phyloP scores from a whole-genome alignment of 2,888 invertebrate genomes.

The Galerucella calmariensis region DNA sequence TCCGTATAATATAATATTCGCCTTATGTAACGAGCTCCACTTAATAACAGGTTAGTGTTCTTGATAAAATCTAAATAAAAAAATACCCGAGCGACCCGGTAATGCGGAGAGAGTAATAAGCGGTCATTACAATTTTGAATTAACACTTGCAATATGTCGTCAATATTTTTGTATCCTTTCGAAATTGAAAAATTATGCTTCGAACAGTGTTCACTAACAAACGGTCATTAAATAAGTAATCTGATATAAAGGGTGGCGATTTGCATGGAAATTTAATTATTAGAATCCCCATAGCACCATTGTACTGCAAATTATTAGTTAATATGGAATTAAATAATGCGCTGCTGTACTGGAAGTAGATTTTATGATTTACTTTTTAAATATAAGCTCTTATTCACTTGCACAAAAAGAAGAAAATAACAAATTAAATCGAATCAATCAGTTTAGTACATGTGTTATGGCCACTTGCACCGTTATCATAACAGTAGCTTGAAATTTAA shows the following conservation, averaged over 20 bases:
- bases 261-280: background rate
- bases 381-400: too few species aligned
- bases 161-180: background rate
- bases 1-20: constrained; percentile 31
- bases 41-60: constrained; percentile 43
- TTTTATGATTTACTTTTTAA: too few species aligned
- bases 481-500: too few species aligned
- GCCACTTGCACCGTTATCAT: too few species aligned
- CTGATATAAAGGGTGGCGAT: background rate
- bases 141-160: constrained; percentile 14
- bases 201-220: background rate
- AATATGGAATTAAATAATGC: too few species aligned
- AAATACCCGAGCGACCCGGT: constrained; percentile 29
- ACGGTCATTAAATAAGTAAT: background rate
- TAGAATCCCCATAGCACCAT: background rate
- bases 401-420: too few species aligned
- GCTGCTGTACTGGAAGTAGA: too few species aligned
- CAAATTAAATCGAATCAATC: too few species aligned
- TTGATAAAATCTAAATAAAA: constrained; percentile 46
- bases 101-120: constrained; percentile 42
- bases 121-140: constrained; percentile 37
- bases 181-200: background rate
- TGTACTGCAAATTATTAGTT: too few species aligned
- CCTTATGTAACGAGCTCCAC: constrained; percentile 41
- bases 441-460: too few species aligned